phyloP scores from a whole-genome alignment of 2,113 vertebrate species.

The Hydrochoerus hydrochaeris region DNA sequence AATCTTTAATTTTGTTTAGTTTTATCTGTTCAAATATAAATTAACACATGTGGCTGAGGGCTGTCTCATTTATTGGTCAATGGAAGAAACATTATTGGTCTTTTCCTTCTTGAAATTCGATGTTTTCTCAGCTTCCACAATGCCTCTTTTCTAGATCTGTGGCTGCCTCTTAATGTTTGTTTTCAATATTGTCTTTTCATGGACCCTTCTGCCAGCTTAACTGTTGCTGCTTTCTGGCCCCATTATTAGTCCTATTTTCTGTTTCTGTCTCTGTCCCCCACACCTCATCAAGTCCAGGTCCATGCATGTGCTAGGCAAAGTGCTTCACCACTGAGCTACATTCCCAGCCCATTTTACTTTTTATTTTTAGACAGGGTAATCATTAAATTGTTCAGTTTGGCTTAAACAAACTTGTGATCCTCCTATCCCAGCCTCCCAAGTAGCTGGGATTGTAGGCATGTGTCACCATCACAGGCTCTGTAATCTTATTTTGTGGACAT shows the following conservation, averaged over 20 bases:
- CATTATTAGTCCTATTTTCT: neutral
- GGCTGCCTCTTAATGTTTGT: neutral
- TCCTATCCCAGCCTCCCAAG: neutral
- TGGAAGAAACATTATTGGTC: neutral
- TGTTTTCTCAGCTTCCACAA: neutral
- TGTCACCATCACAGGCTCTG: neutral
- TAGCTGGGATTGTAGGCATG: neutral
- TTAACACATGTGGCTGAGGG: neutral
- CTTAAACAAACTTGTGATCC: neutral
- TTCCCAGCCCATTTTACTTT: neutral
- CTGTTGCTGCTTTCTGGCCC: neutral
- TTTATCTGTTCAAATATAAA: constrained; percentile 24
- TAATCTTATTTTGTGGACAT: neutral
- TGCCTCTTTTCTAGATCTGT: neutral
- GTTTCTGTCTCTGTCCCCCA: neutral
- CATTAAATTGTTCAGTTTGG: neutral
- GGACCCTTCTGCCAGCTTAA: neutral
- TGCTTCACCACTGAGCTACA: neutral
- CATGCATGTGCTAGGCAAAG: neutral
- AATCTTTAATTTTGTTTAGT: neutral
- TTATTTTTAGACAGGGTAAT: neutral
- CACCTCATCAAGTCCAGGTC: neutral
- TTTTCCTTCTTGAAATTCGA: neutral
- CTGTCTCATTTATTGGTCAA: neutral
- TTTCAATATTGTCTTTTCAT: neutral